Base-by-base conservation (phyloP, 1,140 invertebrate genomes). In the Temnothorax curvispinosus region DNA sequence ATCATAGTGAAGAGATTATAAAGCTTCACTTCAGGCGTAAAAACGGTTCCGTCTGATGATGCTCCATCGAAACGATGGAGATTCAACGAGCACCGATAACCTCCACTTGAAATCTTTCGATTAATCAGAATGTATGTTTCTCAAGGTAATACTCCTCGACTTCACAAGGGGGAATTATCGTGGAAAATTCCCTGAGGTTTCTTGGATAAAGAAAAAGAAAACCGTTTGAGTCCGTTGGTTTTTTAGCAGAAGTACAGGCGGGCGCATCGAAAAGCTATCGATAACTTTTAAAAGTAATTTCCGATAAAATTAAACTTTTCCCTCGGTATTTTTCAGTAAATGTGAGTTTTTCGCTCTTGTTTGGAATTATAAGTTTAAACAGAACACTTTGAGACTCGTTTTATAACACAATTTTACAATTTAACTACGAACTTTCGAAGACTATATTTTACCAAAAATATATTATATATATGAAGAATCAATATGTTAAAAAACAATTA, bases 251-350 rank as follows among this genome's bases (percentile, higher is more conserved):
- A 50, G 2, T 67, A 69, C 77, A 69, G 35, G 27, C 27, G 27
- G 50, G 7, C 21, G 35, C 35, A 54, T 32, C 13, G 35, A 54
- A 84, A 75, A 58, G n/a, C 69, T 62, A 75, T 84, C 80, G 69
- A 60, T 60, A 74, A 84, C 27, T 60, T 47, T 21, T 44, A 50
- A 60, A 60, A 84, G 69, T 84, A 82, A 27, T 84, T 75, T 56
- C 44, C 69, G 41, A 75, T 84, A 47, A 60, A 60, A 60, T 74
- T 60, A 15, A 60, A 84, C 80, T 58, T 74, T 58, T 74, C 27
- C 27, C 7, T 38, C 21, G 11, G 27, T 32, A 64, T 81, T 81
- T 80, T 69, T 54, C 35, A 32, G 67, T 27, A n/a, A 82, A 47
- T 56, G 47, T 21, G n/a, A 80, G 27, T 41, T 67, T 69, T n/a